Conservation (phyloP, 2,888 invertebrate species). For the Mamestra brassicae region DNA sequence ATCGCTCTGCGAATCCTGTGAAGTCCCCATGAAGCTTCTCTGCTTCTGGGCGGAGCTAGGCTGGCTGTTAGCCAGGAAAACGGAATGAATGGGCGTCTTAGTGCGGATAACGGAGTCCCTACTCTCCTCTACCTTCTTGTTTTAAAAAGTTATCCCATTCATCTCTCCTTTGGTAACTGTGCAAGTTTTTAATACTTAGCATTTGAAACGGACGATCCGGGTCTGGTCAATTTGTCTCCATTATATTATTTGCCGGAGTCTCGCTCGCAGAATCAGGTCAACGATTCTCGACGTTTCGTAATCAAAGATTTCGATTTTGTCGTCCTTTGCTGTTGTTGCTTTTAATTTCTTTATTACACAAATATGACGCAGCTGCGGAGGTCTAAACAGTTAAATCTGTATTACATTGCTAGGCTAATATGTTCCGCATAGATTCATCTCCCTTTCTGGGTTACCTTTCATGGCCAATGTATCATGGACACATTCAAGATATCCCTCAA, state of each 20-base stretch:
- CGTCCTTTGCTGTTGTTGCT: background rate
- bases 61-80: too few relatives aligned
- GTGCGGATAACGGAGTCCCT: too few relatives aligned
- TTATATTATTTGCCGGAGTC: constrained; percentile 28
- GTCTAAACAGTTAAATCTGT: background rate
- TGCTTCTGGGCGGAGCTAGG: too few relatives aligned
- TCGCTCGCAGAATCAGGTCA: constrained; percentile 34
- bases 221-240: constrained; percentile 22
- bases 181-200: background rate
- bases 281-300: constrained; percentile 22
- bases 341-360: background rate
- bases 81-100: too few relatives aligned
- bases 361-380: background rate
- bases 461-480: background rate
- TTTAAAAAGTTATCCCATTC: background rate
- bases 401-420: background rate
- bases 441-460: background rate
- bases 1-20: too few relatives aligned
- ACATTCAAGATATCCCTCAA: background rate
- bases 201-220: background rate
- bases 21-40: too few relatives aligned
- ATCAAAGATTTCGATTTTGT: constrained; percentile 6
- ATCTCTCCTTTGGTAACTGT: background rate
- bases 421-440: background rate
- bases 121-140: background rate